Percentiles rank a stretch among this genome's conserved stretches.
Conservation (phyloP, 2,888 invertebrate species). For the Chromoteleia sp. region DNA sequence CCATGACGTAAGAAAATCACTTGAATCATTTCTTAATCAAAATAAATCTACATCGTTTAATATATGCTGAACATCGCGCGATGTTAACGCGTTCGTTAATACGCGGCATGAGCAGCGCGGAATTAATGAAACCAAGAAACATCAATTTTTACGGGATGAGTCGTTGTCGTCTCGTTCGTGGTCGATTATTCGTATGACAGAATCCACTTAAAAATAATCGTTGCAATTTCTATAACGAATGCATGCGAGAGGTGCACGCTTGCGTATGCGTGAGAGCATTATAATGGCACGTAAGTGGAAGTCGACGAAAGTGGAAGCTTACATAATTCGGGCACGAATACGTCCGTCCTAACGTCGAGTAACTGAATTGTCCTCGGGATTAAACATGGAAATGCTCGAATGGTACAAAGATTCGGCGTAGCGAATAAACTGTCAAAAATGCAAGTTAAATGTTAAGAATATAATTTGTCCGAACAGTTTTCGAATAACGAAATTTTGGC, state of each 20-base stretch:
- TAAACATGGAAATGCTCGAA: conserved; percentile 18
- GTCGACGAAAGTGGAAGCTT: conserved; percentile 80
- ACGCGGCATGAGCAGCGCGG: neutral
- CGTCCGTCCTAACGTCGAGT: conserved; percentile 74
- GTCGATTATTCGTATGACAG: conserved; percentile 56
- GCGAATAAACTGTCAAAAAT: too few species aligned
- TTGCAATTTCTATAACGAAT: conserved; percentile 58
- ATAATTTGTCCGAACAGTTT: too few species aligned
- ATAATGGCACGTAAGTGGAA: conserved; percentile 74
- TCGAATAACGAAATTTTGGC: neutral
- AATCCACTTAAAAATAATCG: conserved; percentile 56
- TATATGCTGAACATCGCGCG: conserved; percentile 3
- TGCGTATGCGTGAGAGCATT: conserved; percentile 62
- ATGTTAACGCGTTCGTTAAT: conserved; percentile 8
- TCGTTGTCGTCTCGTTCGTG: conserved; percentile 25
- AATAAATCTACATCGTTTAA: conserved; percentile 43
- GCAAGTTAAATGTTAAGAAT: too few species aligned
- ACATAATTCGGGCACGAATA: conserved; percentile 79
- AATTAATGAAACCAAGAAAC: conserved; percentile 5
- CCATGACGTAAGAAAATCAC: conserved; percentile 35
- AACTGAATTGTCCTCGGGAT: conserved; percentile 49
- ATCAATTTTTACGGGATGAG: conserved; percentile 14
- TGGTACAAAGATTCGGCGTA: neutral
- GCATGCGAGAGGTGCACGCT: conserved; percentile 50
- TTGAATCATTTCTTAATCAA: conserved; percentile 47